Conservation (phyloP, 2,113 vertebrate species). For the Sander vitreus region DNA sequence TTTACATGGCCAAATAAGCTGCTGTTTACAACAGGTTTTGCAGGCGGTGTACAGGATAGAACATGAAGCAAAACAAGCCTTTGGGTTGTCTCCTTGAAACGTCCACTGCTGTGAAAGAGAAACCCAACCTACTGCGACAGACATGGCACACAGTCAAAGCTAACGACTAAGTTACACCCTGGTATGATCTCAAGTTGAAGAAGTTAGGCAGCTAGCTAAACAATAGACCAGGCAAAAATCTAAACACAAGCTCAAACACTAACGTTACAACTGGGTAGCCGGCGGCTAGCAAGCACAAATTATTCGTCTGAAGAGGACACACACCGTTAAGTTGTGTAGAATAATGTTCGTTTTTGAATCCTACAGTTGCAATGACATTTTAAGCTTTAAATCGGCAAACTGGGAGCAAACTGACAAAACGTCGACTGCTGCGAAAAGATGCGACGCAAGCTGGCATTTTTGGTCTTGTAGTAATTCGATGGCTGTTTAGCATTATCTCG, state of each 20-base stretch:
- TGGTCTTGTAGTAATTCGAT: neutral
- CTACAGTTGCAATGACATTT: neutral
- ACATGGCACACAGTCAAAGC: neutral
- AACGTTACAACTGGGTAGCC: constrained; percentile 5
- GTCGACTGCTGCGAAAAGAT: neutral
- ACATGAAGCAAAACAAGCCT: constrained; percentile 4
- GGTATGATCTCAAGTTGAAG: neutral
- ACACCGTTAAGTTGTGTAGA: neutral
- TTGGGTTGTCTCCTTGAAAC: constrained; percentile 56
- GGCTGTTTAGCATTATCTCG: constrained; percentile 50
- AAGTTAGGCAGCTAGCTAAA: neutral
- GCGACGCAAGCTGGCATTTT: neutral
- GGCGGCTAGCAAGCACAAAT: constrained; percentile 49
- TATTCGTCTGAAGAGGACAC: constrained; percentile 57
- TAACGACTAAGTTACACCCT: neutral
- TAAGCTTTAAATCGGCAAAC: neutral
- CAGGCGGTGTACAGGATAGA: neutral
- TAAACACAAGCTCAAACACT: neutral
- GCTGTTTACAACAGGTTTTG: neutral
- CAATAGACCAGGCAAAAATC: neutral
- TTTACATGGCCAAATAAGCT: neutral
- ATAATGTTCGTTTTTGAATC: too few relatives aligned
- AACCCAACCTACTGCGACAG: neutral
- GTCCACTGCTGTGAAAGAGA: constrained; percentile 21
- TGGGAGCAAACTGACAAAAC: neutral